Evolutionary conservation across 2,888 invertebrate genomes (phyloP), one percentile per base, ranked within the genome.

Genomic region (Biston stratarius): DNA sequence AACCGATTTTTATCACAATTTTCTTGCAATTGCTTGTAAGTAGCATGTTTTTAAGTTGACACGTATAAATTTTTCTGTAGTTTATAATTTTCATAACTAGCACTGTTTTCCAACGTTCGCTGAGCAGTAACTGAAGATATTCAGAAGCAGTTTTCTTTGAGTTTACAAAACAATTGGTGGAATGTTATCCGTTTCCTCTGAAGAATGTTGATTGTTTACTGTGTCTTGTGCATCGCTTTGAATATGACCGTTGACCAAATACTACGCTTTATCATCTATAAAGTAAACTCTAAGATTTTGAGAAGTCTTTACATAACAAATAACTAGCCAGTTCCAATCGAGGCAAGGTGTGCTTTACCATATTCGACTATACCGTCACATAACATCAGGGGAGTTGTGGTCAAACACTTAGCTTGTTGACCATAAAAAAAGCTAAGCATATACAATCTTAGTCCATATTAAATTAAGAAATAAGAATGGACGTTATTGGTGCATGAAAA

Each of bases 21-120:
- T 74, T 85, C 70, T 76, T 84, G 11, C 70, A 81, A 0, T 78
- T 78, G 36, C 76, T 83, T 6, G 84, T 79, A 33, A 81, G 82
- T n/a, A 85, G 65, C 79, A 87, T 83, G 64, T 88, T 86, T 73
- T 83, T 85, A 2, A 87, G 76, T 44, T 87, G 79, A 64, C 88
- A 88, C 0, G 79, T 70, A 44, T 69, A 72, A 58, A 71, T 62
- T 64, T 69, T 72, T 61, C 68, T 67, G 12, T 68, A 52, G n/a
- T 61, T 61, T n/a, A 74, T 72, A 33, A 72, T 69, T 69, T 71
- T 74, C 72, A 74, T 73, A 5, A 42, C 57, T 57, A 51, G 45
- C 34, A 24, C 44, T 47, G 36, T 44, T n/a, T 45, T 56, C 6
- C 33, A 12, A 15, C n/a, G 14, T 9, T 51, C 0, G 11, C 61